Conservation (phyloP, 30 jellyfish, hydroid and myxozoan species). For the Cassiopea xamachana region DNA sequence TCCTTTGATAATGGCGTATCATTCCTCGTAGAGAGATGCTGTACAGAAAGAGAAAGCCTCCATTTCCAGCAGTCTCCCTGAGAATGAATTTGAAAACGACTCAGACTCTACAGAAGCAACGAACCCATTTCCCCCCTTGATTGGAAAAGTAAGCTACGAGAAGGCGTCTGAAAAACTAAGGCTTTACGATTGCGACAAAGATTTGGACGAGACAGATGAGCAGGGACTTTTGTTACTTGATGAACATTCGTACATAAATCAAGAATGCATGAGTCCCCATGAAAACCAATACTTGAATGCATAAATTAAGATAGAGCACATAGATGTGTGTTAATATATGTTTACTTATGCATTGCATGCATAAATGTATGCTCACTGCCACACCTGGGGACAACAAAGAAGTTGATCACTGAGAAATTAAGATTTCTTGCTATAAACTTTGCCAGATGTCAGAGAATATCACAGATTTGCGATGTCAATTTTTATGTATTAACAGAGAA, state of each 20-base stretch:
- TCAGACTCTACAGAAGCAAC: constrained; percentile 15
- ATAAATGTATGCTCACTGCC: neutral
- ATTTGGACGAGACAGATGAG: constrained; percentile 53
- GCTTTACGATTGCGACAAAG: constrained; percentile 60
- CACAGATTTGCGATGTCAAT: too few relatives aligned
- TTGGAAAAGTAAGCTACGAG: constrained; percentile 20
- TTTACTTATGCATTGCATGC: neutral
- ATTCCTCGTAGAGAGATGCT: constrained; percentile 46
- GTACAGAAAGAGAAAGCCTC: constrained; percentile 58
- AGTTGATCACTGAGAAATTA: too few relatives aligned
- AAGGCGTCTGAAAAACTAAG: constrained; percentile 24
- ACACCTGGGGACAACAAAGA: too few relatives aligned
- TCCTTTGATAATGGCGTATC: neutral
- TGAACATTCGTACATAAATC: constrained; percentile 29
- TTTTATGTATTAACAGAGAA: too few relatives aligned
- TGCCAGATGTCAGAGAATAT: too few relatives aligned
- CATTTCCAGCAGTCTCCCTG: constrained; percentile 49
- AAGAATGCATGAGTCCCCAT: constrained; percentile 3
- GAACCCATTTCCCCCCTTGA: constrained; percentile 23
- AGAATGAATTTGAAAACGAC: constrained; percentile 61
- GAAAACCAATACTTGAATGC: constrained; percentile 49
- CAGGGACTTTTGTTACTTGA: neutral
- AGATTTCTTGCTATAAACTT: too few relatives aligned
- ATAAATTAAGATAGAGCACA: neutral
- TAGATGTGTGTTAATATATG: neutral